Conservation (phyloP, 2,888 invertebrate genomes). For the Tenodera sinensis region DNA sequence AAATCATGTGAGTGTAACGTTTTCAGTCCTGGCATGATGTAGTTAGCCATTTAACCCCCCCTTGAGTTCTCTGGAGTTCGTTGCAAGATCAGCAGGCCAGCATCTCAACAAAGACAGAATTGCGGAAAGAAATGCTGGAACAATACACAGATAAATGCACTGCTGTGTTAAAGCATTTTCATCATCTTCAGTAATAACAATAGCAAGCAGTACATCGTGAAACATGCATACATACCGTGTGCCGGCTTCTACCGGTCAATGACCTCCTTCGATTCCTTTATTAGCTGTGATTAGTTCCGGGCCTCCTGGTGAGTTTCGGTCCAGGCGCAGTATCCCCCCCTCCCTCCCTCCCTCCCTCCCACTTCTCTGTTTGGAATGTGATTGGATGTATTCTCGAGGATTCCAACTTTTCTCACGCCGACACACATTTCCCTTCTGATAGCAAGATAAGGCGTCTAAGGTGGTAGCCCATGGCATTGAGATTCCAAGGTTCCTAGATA, state of each 20-base stretch:
- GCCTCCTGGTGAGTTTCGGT: background rate
- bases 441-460: background rate
- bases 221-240: background rate
- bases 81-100: background rate
- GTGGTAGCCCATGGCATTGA: background rate
- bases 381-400: background rate
- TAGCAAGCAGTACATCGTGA: background rate
- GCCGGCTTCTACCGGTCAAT: constrained; percentile 3
- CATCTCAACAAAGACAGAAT: background rate
- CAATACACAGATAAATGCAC: constrained; percentile 5
- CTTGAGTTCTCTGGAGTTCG: background rate
- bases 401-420: background rate
- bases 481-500: background rate
- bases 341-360: too few relatives aligned
- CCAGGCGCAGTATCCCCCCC: background rate
- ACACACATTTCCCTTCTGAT: background rate
- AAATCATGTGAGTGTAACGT: too few relatives aligned
- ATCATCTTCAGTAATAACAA: background rate
- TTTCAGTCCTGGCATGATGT: too few relatives aligned
- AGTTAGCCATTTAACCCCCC: too few relatives aligned
- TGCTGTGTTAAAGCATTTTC: background rate
- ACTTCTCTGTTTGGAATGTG: background rate
- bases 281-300: constrained; percentile 18
- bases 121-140: constrained; percentile 12
- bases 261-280: constrained; percentile 21